Evolutionary conservation across 2,888 invertebrate species (phyloP), one percentile per base, ranked within the genome.

Genomic region (Epirrita christyi): DNA sequence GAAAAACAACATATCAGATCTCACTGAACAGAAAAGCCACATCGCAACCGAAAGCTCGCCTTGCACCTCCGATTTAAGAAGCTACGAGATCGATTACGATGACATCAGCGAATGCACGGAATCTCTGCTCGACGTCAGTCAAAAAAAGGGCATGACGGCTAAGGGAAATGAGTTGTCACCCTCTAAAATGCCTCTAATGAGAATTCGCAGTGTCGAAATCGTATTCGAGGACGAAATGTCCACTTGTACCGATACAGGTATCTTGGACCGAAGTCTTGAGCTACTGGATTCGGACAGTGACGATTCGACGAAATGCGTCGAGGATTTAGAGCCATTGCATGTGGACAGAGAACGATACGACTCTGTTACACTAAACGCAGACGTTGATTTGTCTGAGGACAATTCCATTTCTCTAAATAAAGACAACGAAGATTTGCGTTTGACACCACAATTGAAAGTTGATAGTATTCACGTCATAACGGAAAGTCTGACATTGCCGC

Each of bases 171-270:
- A 91, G 67, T 79, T 91, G 40, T 88, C 91, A 1, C 91, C 88
- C 0, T 73, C 80, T 6, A 91, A 88, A 71, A 86, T 90, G 80
- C 90, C 91, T 3, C 78, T 91, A 6, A 89, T 91, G 89, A 83
- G 91, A 61, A 92, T 91, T 53, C 73, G 90, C 50, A 92, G 92
- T 69, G 90, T 92, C 53, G 91, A 92, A 75, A 92, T 92, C 9
- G 86, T 91, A 1, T 92, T 91, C 67, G 90, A 92, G 67, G 91
- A 91, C 52, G 92, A 91, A 76, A 80, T 91, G 80, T 90, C 91
- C 29, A 78, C 88, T 34, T 90, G 86, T 64, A 85, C 86, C 0
- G 89, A 90, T 59, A 85, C 85, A 0, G 85, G 80, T 2, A 65
- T 86, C 9, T 65, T 89, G 9, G 91, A 90, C 53, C 78, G 82